Evolutionary conservation across 2,113 vertebrate species (phyloP).

Genomic region (Scomber japonicus): DNA sequence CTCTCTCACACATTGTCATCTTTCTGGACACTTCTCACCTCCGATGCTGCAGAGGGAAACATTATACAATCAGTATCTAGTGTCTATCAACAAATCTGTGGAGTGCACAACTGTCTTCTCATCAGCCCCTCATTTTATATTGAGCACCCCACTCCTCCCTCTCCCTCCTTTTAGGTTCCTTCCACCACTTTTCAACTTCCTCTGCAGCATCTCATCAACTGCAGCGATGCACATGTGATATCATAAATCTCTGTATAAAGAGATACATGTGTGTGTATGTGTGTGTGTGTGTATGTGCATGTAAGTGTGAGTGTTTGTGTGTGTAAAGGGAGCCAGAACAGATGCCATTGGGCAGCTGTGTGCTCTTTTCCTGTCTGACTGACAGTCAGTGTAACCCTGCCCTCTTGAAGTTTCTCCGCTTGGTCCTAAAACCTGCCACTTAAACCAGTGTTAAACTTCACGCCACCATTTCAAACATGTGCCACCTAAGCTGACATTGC

Average conservation of each 20-base stretch:
- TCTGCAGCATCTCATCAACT: slow-evolving; percentile 22
- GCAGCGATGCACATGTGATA: slow-evolving; percentile 35
- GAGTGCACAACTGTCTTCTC: slow-evolving; percentile 5
- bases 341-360: slow-evolving; percentile 78
- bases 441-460: not conserved
- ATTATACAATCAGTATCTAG: slow-evolving; percentile 31
- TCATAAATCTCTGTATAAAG: slow-evolving; percentile 67
- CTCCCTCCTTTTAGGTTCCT: slow-evolving; percentile 1
- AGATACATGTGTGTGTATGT: slow-evolving; percentile 26
- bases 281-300: slow-evolving; percentile 21
- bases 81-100: slow-evolving; percentile 44
- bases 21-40: slow-evolving; percentile 43
- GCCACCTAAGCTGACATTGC: not conserved
- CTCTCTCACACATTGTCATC: slow-evolving; percentile 39
- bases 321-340: slow-evolving; percentile 66
- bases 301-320: slow-evolving; percentile 28
- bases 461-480: slow-evolving; percentile 1
- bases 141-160: not conserved
- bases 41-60: slow-evolving; percentile 30
- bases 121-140: not conserved
- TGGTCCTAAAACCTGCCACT: slow-evolving; percentile 51
- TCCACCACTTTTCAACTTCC: slow-evolving; percentile 19
- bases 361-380: slow-evolving; percentile 80
- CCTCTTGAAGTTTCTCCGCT: slow-evolving; percentile 14
- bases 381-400: slow-evolving; percentile 66